A percentile compares a stretch with the other conserved stretches of the same genome.
phyloP scores from a whole-genome alignment of 2,113 vertebrate genomes.

The Arizona elegans region DNA sequence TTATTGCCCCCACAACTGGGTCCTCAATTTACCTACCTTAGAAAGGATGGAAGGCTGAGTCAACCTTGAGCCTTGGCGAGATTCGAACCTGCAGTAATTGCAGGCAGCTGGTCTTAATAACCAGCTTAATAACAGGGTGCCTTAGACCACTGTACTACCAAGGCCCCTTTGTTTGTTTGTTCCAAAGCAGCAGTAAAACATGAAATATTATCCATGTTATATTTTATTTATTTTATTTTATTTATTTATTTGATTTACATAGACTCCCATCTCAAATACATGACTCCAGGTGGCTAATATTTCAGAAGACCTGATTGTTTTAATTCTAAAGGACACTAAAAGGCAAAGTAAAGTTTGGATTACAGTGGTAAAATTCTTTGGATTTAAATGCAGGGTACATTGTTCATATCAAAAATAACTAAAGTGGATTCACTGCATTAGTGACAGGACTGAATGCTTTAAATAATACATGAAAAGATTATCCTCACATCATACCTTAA shows the following conservation, averaged over 20 bases:
- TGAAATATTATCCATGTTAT: not conserved
- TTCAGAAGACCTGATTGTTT: not conserved
- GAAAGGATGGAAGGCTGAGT: too few species aligned
- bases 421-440: not conserved
- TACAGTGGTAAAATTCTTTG: not conserved
- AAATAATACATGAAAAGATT: not conserved
- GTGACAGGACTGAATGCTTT: not conserved
- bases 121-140: too few species aligned
- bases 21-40: too few species aligned
- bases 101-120: too few species aligned
- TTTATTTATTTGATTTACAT: not conserved
- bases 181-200: not conserved
- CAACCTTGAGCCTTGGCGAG: too few species aligned
- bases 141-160: too few species aligned
- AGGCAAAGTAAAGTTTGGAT: not conserved
- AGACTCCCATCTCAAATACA: not conserved
- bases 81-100: too few species aligned
- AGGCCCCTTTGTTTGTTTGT: too few species aligned
- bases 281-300: not conserved
- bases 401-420: not conserved
- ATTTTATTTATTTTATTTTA: not conserved
- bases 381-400: not conserved
- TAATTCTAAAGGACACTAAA: not conserved
- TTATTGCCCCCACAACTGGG: too few species aligned
- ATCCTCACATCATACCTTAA: not conserved